Base-by-base conservation (phyloP, 2,113 vertebrate species). In the Cyanistes caeruleus region DNA sequence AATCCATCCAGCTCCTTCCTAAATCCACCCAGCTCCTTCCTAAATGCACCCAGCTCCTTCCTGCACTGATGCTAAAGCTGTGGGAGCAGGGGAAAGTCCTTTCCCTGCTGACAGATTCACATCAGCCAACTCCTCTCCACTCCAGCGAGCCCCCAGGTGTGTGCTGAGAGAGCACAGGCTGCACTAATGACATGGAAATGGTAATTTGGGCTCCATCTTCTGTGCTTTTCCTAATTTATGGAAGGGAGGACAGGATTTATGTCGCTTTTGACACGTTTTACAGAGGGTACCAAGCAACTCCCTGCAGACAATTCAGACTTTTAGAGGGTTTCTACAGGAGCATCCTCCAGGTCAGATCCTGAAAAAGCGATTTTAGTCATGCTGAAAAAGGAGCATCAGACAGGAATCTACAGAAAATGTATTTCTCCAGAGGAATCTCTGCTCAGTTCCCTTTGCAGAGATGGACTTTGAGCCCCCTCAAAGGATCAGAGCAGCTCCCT, bases 141-240 rank as follows among this genome's bases (percentile, higher is more conserved):
- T n/a, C 10, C 83, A 41, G 44, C 3, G 7, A 60, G n/a, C 10
- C 39, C 49, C 27, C 9, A 14, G 1, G 9, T 1, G 39, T 1
- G 20, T 53, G 55, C 64, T 63, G 35, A 63, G 56, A 1, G 4
- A 46, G 13, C 39, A 56, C 2, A 18, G 43, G 6, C 46, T 69
- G 55, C 64, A 7, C 18, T 44, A n/a, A 16, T 7, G 20, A 5
- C 0, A 1, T 11, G 13, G 44, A 31, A 64, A 43, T 24, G 43
- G 2, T 17, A 62, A 92, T 15, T 6, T 49, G 41, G 63, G 14
- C 48, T 21, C 14, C 58, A 44, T 15, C 37, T 44, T 46, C 51
- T 14, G 5, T 13, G 41, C 21, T 79, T 25, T 37, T 7, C 7
- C 31, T 58, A 18, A 30, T 56, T 65, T 37, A 37, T 27, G 12